Evolutionary conservation across 2,888 invertebrate genomes (phyloP).

Genomic region (Dugesia japonica): DNA sequence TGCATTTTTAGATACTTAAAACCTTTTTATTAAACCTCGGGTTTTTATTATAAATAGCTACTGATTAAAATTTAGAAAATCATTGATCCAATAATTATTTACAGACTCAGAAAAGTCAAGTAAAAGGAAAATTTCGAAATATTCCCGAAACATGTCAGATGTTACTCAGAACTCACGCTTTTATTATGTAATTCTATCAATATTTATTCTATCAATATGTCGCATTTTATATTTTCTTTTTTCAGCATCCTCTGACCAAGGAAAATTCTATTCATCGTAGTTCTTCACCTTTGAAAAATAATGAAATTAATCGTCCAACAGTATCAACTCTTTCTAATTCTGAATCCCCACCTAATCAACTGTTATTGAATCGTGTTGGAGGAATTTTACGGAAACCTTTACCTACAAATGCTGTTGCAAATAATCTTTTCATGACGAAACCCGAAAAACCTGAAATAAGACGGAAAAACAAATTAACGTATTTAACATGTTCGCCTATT

Average conservation of each 20-base stretch:
- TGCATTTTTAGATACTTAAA: too few relatives aligned
- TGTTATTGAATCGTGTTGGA: background rate
- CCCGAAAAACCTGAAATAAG: background rate
- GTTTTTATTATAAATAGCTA: too few relatives aligned
- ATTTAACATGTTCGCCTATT: background rate
- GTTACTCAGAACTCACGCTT: background rate
- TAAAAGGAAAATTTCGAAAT: conserved; percentile 8
- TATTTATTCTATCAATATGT: too few relatives aligned
- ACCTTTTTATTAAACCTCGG: too few relatives aligned
- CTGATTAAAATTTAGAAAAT: too few relatives aligned
- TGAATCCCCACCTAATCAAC: background rate
- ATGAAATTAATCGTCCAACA: background rate
- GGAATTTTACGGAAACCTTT: conserved; percentile 2
- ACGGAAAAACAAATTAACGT: background rate
- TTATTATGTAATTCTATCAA: background rate
- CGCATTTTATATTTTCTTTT: too few relatives aligned
- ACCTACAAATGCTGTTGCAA: background rate
- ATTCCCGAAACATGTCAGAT: conserved; percentile 7
- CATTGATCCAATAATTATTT: too few relatives aligned
- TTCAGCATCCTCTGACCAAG: background rate
- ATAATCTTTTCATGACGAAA: background rate
- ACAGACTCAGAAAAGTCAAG: background rate
- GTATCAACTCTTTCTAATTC: background rate
- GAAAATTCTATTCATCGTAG: background rate
- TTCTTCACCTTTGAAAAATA: background rate